Evolutionary conservation across 2,888 invertebrate genomes (phyloP).

Genomic region (Abrostola tripartita): DNA sequence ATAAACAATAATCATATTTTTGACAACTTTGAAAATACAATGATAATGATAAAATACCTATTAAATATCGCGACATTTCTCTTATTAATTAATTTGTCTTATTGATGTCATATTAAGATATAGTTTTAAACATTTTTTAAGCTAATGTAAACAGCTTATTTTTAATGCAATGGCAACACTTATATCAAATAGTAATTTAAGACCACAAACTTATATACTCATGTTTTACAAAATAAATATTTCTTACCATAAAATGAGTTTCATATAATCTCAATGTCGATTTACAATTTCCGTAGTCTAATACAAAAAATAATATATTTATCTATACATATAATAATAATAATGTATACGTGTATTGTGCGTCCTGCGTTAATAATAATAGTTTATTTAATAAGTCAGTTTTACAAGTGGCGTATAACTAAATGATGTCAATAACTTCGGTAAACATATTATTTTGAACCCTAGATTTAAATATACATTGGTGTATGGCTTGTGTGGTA

Average conservation of each 20-base stretch:
- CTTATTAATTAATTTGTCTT: too few relatives aligned
- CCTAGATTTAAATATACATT: constrained; percentile 35
- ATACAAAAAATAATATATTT: constrained; percentile 36
- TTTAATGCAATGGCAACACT: too few relatives aligned
- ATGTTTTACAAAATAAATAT: too few relatives aligned
- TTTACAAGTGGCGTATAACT: constrained; percentile 41
- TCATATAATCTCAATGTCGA: constrained; percentile 61
- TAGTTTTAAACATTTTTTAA: too few relatives aligned
- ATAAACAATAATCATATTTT: too few relatives aligned
- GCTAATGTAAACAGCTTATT: too few relatives aligned
- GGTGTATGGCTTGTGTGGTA: constrained; percentile 4
- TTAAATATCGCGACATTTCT: too few relatives aligned
- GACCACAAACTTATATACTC: too few relatives aligned
- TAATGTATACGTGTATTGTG: constrained; percentile 43
- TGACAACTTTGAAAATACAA: too few relatives aligned
- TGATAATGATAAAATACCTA: too few relatives aligned
- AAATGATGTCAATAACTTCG: constrained; percentile 30
- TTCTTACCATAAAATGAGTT: constrained; percentile 53
- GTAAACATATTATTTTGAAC: constrained; percentile 28
- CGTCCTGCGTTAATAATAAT: constrained; percentile 25
- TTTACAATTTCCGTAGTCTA: constrained; percentile 36
- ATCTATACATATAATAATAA: constrained; percentile 34
- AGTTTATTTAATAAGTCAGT: constrained; percentile 27
- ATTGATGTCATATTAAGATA: too few relatives aligned
- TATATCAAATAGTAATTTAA: too few relatives aligned